Conservation (phyloP, 2,797 vertebrate species). For the Varecia variegata region DNA sequence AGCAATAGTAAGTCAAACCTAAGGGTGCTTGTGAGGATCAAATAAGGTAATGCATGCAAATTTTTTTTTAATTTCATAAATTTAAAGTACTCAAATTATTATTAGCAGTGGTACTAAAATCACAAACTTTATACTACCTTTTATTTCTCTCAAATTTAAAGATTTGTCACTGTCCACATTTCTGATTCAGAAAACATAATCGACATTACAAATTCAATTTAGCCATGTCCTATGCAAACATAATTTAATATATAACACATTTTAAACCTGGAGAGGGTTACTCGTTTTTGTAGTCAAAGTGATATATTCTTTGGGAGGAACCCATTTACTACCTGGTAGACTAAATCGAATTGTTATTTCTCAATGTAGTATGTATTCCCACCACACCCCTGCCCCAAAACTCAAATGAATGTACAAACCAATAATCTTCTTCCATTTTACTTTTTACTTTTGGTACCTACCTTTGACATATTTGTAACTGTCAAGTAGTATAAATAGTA, state of each 20-base stretch:
- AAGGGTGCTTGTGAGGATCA: not conserved
- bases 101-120: not conserved
- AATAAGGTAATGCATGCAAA: not conserved
- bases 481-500: not conserved
- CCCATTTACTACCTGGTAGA: not conserved
- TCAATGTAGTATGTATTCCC: not conserved
- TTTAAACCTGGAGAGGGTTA: not conserved
- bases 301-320: not conserved
- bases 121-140: not conserved
- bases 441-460: not conserved
- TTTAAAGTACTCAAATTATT: not conserved
- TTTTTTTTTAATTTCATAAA: not conserved
- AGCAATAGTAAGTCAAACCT: not conserved
- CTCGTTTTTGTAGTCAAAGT: constrained; percentile 34
- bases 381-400: not conserved
- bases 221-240: not conserved
- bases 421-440: not conserved
- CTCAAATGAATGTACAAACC: not conserved
- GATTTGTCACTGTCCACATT: not conserved
- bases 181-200: not conserved
- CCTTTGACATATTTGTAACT: not conserved
- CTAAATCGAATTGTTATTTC: not conserved
- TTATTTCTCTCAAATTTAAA: not conserved
- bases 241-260: not conserved
- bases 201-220: not conserved